Base-by-base conservation (phyloP, 2,888 invertebrate genomes). In the Furcula furcula region DNA sequence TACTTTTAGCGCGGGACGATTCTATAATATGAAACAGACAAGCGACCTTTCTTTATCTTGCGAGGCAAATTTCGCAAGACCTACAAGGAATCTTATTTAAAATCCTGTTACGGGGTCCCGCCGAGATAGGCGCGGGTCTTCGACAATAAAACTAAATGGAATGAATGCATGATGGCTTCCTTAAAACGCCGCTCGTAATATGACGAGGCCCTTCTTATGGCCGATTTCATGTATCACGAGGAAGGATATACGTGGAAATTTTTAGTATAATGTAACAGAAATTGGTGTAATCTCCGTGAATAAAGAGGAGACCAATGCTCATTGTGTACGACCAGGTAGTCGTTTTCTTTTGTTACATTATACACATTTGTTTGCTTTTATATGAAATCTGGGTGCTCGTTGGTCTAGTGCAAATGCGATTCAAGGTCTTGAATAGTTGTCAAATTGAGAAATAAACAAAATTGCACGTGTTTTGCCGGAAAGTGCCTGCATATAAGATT, bases 81-180 rank as follows among this genome's bases (percentile, higher is more conserved):
- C 74, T 71, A 70, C 73, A 60, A 74, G 76, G 73, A 82, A 86
- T 85, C 87, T 86, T 86, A 88, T 88, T 88, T 88, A 87, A 87
- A 88, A 87, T 88, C 87, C 85, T 72, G 86, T 88, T 86, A 86
- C 75, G 76, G 76, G 65, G 70, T 65, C 66, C 65, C 65, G 71
- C 52, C 67, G 77, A 85, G 87, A 88, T 87, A 87, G 85, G 87
- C 85, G 76, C 81, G 83, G 86, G 81, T 72, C 81, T 79, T 71
- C 65, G 76, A 85, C 86, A 87, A 86, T 88, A 88, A 86, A 88
- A 88, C 87, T 84, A 87, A 88, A 87, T 88, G 85, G 85, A 88
- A 88, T 81, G 86, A 86, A 87, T 86, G 83, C 73, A 74, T 76
- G 83, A 83, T 78, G 77, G 78, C 76, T 78, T 81, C 78, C 80